phyloP scores from a whole-genome alignment of 2,888 invertebrate genomes.

The Tyria jacobaeae region DNA sequence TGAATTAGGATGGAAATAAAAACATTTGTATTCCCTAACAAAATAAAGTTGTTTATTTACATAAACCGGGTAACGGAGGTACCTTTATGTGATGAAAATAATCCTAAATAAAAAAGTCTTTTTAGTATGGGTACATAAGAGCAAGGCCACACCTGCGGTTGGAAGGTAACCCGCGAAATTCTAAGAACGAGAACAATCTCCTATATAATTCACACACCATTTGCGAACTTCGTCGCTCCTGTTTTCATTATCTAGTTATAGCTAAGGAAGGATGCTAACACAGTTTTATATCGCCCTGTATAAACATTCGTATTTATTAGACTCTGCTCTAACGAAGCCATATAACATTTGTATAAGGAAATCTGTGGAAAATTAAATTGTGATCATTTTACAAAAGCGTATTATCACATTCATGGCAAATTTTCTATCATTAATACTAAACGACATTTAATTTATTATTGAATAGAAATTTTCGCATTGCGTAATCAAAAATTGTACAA shows the following conservation, averaged over 20 bases:
- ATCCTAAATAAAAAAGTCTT: conserved; percentile 46
- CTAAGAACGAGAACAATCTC: conserved; percentile 60
- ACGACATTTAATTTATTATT: no score
- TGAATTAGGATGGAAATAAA: conserved; percentile 32
- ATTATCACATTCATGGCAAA: no score
- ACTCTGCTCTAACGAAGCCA: not conserved
- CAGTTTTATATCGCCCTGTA: conserved; percentile 26
- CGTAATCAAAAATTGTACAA: no score
- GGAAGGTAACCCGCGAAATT: conserved; percentile 41
- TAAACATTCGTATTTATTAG: conserved; percentile 13
- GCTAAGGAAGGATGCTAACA: conserved; percentile 41
- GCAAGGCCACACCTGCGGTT: conserved; percentile 52
- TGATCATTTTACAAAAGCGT: no score
- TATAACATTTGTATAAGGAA: no score
- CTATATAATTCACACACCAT: conserved; percentile 74
- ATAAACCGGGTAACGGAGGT: conserved; percentile 37
- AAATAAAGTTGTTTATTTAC: conserved; percentile 43
- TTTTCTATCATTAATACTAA: no score
- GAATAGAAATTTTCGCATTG: no score
- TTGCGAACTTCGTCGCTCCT: conserved; percentile 60
- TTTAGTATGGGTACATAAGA: conserved; percentile 45
- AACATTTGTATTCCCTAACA: conserved; percentile 39
- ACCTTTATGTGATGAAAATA: conserved; percentile 47
- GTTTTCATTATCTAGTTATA: conserved; percentile 53
- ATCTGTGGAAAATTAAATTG: not conserved